A percentile compares a stretch with the other conserved stretches of the same genome.
Evolutionary conservation across 2,113 vertebrate genomes (phyloP).

Genomic region (Channa maculata): DNA sequence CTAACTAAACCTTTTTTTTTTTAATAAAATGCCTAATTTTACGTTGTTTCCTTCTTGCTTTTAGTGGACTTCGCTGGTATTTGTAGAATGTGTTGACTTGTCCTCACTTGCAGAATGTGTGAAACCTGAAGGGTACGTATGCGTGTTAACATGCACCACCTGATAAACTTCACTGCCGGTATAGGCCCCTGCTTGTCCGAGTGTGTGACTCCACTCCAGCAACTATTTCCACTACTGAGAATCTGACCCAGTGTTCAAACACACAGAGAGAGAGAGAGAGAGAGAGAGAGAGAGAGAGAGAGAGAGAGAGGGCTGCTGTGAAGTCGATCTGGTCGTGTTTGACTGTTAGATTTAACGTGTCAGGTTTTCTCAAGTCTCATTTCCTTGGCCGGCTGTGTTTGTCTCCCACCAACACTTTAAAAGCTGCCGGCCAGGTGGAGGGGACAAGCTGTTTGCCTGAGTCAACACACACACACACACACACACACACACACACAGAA

Average conservation of each 20-base stretch:
- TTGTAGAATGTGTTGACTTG: background rate
- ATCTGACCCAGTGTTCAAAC: background rate
- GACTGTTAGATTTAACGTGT: conserved; percentile 76
- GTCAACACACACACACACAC: conserved; percentile 28
- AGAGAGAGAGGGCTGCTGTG: conserved; percentile 22
- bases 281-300: conserved; percentile 6
- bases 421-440: conserved; percentile 41
- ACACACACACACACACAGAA: conserved; percentile 5
- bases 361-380: conserved; percentile 43
- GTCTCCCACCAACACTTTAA: conserved; percentile 36
- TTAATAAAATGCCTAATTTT: too few relatives aligned
- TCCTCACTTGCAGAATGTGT: background rate
- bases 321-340: conserved; percentile 64
- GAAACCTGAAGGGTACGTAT: conserved; percentile 20
- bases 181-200: background rate
- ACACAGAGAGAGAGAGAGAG: conserved; percentile 17
- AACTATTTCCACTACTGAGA: conserved; percentile 53
- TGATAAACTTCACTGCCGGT: background rate
- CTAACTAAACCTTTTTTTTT: too few relatives aligned
- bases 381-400: conserved; percentile 51
- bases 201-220: conserved; percentile 20
- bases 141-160: background rate
- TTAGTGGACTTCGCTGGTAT: background rate
- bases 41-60: too few relatives aligned
- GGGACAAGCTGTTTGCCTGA: conserved; percentile 32